phyloP scores from a whole-genome alignment of 1,140 invertebrate species.

The Copidosoma floridanum region DNA sequence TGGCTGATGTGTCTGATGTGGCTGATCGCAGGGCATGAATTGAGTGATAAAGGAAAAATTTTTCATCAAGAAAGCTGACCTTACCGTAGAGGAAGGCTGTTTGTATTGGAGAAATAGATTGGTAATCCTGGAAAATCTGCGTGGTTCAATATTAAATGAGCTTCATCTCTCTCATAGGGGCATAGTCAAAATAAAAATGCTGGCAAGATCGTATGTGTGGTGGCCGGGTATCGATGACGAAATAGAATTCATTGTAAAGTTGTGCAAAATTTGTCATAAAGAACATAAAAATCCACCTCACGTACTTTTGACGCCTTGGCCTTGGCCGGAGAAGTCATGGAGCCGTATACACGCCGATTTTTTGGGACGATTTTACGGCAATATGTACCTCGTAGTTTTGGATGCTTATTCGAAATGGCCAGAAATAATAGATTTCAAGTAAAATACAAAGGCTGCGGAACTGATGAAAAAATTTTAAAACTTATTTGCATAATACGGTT shows the following conservation, averaged over 20 bases:
- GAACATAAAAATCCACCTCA: neutral
- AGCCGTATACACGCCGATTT: neutral
- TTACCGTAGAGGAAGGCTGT: constrained; percentile 27
- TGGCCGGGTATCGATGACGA: too few relatives aligned
- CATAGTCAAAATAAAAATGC: constrained; percentile 25
- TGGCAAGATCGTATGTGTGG: too few relatives aligned
- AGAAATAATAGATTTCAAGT: too few relatives aligned
- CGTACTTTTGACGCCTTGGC: neutral
- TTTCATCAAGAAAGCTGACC: constrained; percentile 8
- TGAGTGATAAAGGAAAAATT: neutral
- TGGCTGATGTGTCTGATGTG: too few relatives aligned
- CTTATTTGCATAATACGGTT: too few relatives aligned
- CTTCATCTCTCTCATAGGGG: constrained; percentile 29
- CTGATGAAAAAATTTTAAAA: too few relatives aligned
- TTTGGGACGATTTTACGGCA: neutral
- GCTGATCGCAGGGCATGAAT: neutral
- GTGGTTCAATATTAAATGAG: constrained; percentile 35
- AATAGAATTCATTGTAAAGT: constrained; percentile 3
- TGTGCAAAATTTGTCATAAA: neutral
- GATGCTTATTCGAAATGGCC: neutral
- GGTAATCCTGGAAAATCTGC: constrained; percentile 43
- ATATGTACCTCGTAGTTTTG: neutral
- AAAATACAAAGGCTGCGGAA: too few relatives aligned
- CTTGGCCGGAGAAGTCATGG: constrained; percentile 1
- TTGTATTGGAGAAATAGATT: constrained; percentile 38